Evolutionary conservation across 1,140 invertebrate genomes (phyloP), one percentile per base, ranked within the genome.

Genomic region (Drosophila albomicans): DNA sequence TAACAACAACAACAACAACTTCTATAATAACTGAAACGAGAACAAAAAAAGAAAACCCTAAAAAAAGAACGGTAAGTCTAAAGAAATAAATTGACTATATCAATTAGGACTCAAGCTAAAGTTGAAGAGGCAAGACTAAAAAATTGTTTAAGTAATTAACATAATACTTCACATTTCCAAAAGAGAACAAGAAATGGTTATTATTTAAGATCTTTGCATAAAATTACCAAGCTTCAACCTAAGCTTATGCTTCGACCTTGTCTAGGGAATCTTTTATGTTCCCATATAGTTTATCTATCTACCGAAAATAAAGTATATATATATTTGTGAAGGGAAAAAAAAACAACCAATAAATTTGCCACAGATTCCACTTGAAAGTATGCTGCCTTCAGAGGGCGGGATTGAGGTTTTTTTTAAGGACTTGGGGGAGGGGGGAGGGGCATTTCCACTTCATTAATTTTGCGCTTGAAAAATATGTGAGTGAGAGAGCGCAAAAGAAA

Each of bases 1-100:
- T 16, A 48, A 5, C 46, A 20, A 48, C 16, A 48, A 43, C 2
- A 61, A 59, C 43, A 43, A 30, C 15, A 20, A 8, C 46, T 5
- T 7, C 46, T 4, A 4, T 25, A 25, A 25, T 25, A 25, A 25
- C 20, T 0, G 20, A 25, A 25, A 25, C 20, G 20, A 25, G 20
- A 48, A 20, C 46, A 48, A 48, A 8, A 3, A n/a, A 43, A 15
- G n/a, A 38, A 10, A 13, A 15, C 4, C 35, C 38, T 41, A 58
- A 65, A 41, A 75, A 76, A 82, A 38, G 20, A 25, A 38, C 6
- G 71, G 81, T 82, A 46, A 84, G 81, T 82, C 52, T 54, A 63
- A 68, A 58, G 58, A 80, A 63, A 67, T 71, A 71, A 62, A 41
- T 64, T 20, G n/a, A 43, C 41, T 43, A 43, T 43, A n/a, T 43